A percentile compares a stretch with the other conserved stretches of the same genome.
phyloP scores from a whole-genome alignment of 2,888 invertebrate genomes.

The Kryphioiulus occultus region DNA sequence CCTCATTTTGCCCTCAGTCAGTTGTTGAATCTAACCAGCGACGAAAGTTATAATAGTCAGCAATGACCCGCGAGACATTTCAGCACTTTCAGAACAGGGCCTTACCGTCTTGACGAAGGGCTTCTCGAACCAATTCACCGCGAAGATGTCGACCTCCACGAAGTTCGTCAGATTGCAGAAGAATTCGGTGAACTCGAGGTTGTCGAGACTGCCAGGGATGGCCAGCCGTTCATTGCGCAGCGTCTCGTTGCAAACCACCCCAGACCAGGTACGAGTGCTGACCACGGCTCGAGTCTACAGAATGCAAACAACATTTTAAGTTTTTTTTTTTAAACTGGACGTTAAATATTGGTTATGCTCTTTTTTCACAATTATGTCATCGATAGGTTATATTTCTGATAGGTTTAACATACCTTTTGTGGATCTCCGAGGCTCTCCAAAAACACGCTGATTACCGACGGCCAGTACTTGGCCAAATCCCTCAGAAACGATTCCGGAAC shows the following conservation, averaged over 20 bases:
- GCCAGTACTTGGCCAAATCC: conserved; percentile 47
- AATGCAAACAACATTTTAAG: too few relatives aligned
- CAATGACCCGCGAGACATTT: too few relatives aligned
- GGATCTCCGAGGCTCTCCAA: conserved; percentile 44
- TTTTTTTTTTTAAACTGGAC: too few relatives aligned
- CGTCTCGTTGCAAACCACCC: conserved; percentile 38
- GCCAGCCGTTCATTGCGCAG: background rate
- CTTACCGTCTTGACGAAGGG: conserved; percentile 48
- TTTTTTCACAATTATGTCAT: too few relatives aligned
- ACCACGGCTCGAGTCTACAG: conserved; percentile 39
- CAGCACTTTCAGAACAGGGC: too few relatives aligned
- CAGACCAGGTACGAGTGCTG: conserved; percentile 4
- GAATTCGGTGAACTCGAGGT: conserved; percentile 36
- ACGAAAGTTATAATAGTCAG: too few relatives aligned
- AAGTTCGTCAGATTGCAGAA: conserved; percentile 43
- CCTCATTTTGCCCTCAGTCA: background rate
- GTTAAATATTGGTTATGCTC: too few relatives aligned
- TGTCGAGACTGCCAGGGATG: background rate
- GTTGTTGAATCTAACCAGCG: too few relatives aligned
- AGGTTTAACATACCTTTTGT: too few relatives aligned
- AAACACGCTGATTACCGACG: conserved; percentile 45
- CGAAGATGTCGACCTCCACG: conserved; percentile 48
- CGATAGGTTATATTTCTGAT: too few relatives aligned
- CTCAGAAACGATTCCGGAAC: conserved; percentile 45
- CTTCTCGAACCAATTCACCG: conserved; percentile 49